phyloP scores from a whole-genome alignment of 1,140 invertebrate species.

The Cydia pomonella region DNA sequence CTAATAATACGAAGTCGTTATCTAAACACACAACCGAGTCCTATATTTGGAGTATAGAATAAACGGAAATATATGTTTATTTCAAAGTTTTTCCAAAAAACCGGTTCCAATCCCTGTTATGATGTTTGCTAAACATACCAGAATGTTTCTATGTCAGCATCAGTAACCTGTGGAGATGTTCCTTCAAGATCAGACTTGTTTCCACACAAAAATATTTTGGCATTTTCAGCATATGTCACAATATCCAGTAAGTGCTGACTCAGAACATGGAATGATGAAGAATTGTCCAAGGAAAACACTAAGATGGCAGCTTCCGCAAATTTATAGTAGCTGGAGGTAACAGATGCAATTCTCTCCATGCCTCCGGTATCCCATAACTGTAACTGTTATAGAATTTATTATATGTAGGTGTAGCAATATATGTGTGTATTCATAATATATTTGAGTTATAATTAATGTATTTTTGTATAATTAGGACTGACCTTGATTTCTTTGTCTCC shows the following conservation, averaged over 20 bases:
- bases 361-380: slow-evolving; percentile 97
- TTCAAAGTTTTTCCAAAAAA: too few relatives aligned
- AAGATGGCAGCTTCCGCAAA: slow-evolving; percentile 95
- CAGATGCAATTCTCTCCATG: slow-evolving; percentile 96
- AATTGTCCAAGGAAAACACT: slow-evolving; percentile 94
- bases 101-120: too few relatives aligned
- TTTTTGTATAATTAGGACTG: slow-evolving; percentile 40
- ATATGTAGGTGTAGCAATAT: slow-evolving; percentile 43
- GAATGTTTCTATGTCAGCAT: slow-evolving; percentile 94
- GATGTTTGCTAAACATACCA: slow-evolving; percentile 81
- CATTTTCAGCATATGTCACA: slow-evolving; percentile 95
- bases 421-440: not conserved
- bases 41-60: too few relatives aligned
- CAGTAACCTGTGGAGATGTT: slow-evolving; percentile 87
- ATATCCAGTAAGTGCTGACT: slow-evolving; percentile 95
- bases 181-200: slow-evolving; percentile 93
- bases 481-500: slow-evolving; percentile 90
- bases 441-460: not conserved
- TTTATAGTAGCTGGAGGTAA: slow-evolving; percentile 96
- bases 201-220: slow-evolving; percentile 95
- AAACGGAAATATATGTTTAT: too few relatives aligned
- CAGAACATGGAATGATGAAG: slow-evolving; percentile 94
- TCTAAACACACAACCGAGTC: too few relatives aligned
- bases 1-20: too few relatives aligned
- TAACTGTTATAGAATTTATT: slow-evolving; percentile 81